Percentiles rank a stretch among this genome's conserved stretches.
These are phyloP conservation scores for Peribatodes rhomboidaria DNA, from an alignment of 2,888 invertebrate species.

Conservation along the genomic window DNA sequence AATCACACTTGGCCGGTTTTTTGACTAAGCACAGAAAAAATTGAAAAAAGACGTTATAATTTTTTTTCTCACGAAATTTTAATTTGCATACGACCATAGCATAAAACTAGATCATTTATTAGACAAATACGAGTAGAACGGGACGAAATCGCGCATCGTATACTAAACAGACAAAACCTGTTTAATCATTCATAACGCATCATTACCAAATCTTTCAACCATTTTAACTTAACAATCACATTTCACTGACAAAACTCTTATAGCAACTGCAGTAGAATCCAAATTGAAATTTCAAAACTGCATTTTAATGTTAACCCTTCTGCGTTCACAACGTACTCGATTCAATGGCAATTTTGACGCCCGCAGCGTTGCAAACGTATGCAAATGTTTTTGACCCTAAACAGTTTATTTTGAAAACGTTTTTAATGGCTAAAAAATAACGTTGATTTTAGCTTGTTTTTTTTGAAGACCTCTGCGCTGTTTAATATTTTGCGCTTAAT, in stretches of 20 bases:
- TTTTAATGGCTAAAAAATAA: constrained; percentile 32
- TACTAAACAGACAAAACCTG: constrained; percentile 82
- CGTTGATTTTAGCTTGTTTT: constrained; percentile 36
- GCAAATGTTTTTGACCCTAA: constrained; percentile 63
- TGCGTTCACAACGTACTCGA: constrained; percentile 53
- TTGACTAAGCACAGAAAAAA: too few species aligned
- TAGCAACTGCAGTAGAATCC: neutral
- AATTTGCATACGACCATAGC: constrained; percentile 64
- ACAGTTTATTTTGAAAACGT: constrained; percentile 33
- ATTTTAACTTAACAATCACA: constrained; percentile 14
- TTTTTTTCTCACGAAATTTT: constrained; percentile 71
- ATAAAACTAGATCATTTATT: constrained; percentile 65
- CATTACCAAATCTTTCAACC: constrained; percentile 59
- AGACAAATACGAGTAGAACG: constrained; percentile 58
- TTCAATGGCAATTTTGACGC: constrained; percentile 61
- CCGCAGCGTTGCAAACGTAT: constrained; percentile 68
- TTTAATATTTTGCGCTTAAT: constrained; percentile 4
- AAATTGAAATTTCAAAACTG: constrained; percentile 6
- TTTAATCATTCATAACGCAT: constrained; percentile 80
- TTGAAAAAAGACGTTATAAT: neutral
- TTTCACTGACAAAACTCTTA: constrained; percentile 6
- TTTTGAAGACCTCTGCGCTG: neutral
- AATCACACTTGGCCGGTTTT: too few species aligned
- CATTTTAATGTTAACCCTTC: constrained; percentile 48
- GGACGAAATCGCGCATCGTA: constrained; percentile 66